Evolutionary conservation across 2,797 vertebrate species (phyloP).

Genomic region (Threskiornis aethiopicus): DNA sequence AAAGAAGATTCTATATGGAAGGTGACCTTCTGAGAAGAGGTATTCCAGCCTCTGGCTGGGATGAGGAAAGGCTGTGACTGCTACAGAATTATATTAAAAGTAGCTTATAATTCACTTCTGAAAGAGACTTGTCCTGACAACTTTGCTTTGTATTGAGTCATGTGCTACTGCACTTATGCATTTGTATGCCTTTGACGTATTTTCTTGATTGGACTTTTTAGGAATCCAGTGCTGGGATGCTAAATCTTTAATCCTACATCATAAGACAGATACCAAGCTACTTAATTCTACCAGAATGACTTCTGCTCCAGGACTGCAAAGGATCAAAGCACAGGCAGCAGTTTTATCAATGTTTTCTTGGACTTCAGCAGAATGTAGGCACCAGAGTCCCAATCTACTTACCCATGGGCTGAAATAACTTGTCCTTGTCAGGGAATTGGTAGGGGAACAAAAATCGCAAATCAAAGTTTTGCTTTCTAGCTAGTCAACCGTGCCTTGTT

Average conservation of each 20-base stretch:
- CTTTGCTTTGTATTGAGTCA: background rate
- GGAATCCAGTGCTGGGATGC: background rate
- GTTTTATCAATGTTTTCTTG: background rate
- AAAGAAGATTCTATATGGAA: background rate
- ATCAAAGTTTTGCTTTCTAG: background rate
- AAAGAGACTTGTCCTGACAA: background rate
- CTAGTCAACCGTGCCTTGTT: background rate
- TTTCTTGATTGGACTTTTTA: constrained; percentile 21
- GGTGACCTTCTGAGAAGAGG: constrained; percentile 30
- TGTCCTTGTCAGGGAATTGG: background rate
- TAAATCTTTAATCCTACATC: constrained; percentile 40
- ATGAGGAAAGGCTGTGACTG: background rate
- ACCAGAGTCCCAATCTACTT: background rate
- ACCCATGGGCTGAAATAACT: background rate
- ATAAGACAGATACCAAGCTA: constrained; percentile 11
- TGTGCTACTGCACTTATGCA: background rate
- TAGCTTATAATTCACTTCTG: constrained; percentile 19
- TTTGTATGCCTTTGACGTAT: background rate
- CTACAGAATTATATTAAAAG: background rate
- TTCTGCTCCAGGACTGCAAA: constrained; percentile 10
- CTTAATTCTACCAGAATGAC: constrained; percentile 26
- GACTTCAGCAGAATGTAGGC: background rate
- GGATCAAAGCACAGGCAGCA: background rate
- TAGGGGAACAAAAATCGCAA: background rate
- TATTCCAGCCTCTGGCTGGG: background rate